phyloP scores from a whole-genome alignment of 2,797 vertebrate genomes.

The Hydrophis major region DNA sequence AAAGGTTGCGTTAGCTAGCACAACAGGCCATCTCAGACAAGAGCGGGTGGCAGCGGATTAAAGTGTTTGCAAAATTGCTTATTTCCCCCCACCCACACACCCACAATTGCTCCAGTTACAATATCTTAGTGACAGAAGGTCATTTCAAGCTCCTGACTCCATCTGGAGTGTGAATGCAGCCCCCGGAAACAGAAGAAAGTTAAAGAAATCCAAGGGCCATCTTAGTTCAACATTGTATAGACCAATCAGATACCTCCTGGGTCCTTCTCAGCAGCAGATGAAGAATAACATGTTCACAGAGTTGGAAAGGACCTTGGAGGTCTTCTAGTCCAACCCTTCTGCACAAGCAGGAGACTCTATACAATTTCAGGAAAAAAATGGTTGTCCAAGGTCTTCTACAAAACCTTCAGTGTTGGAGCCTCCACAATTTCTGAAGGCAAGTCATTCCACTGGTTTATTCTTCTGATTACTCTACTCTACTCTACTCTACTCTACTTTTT shows the following conservation, averaged over 20 bases:
- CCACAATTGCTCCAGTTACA: not conserved
- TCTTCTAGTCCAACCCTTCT: too few species aligned
- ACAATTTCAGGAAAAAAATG: too few species aligned
- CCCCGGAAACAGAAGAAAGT: not conserved
- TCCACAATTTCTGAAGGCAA: too few species aligned
- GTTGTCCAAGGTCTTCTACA: too few species aligned
- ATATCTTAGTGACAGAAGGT: not conserved
- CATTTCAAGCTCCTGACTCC: not conserved
- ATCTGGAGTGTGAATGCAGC: not conserved
- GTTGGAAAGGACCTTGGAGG: too few species aligned
- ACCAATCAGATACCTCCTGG: not conserved
- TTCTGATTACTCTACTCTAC: not conserved
- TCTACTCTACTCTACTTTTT: not conserved
- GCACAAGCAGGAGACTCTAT: too few species aligned
- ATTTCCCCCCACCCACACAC: not conserved
- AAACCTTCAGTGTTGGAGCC: too few species aligned
- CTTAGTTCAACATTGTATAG: not conserved
- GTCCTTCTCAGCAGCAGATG: not conserved
- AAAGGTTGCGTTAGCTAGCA: constrained; percentile 1
- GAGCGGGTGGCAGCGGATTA: not conserved
- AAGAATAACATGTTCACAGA: not conserved
- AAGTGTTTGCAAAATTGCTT: not conserved
- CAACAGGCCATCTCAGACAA: not conserved
- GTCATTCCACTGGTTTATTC: not conserved
- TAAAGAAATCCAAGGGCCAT: not conserved